Conservation (phyloP, 2,888 invertebrate species). For the Sarcophaga rosellei region DNA sequence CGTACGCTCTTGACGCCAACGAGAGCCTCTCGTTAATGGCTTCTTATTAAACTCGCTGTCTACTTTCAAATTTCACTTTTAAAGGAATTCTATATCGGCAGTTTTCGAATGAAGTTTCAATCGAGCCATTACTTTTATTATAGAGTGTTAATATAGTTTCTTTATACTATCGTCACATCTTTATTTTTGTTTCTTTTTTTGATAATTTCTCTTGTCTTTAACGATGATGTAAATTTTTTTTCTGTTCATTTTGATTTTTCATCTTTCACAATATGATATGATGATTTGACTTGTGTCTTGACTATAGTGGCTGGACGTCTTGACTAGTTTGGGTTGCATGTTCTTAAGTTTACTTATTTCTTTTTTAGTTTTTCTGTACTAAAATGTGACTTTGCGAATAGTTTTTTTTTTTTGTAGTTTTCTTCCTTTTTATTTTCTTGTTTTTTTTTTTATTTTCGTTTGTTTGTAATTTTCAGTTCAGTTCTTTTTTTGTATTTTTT, state of each 20-base stretch:
- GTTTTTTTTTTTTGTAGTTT: background rate
- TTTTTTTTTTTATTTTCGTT: background rate
- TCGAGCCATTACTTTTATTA: too few relatives aligned
- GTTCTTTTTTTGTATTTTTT: constrained; percentile 2
- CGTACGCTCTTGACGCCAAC: too few relatives aligned
- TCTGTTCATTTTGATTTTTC: constrained; percentile 6
- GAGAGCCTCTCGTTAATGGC: too few relatives aligned
- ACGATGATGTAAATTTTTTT: constrained; percentile 23
- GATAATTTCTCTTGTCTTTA: constrained; percentile 8
- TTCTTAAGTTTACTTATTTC: constrained; percentile 1
- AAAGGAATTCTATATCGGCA: too few relatives aligned
- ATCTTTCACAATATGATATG: background rate
- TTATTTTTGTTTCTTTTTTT: constrained; percentile 1
- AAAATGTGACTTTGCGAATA: constrained; percentile 30
- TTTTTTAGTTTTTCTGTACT: background rate
- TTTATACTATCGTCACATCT: too few relatives aligned
- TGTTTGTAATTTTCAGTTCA: constrained; percentile 1
- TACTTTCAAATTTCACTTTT: too few relatives aligned
- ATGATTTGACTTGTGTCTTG: constrained; percentile 42
- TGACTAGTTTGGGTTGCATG: constrained; percentile 27
- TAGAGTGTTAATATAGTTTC: too few relatives aligned
- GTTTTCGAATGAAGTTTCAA: too few relatives aligned
- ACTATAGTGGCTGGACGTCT: too few relatives aligned
- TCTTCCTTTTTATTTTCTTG: background rate
- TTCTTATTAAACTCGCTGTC: too few relatives aligned